Base-by-base conservation (phyloP, 2,888 invertebrate genomes). In the Volucella inanis region DNA sequence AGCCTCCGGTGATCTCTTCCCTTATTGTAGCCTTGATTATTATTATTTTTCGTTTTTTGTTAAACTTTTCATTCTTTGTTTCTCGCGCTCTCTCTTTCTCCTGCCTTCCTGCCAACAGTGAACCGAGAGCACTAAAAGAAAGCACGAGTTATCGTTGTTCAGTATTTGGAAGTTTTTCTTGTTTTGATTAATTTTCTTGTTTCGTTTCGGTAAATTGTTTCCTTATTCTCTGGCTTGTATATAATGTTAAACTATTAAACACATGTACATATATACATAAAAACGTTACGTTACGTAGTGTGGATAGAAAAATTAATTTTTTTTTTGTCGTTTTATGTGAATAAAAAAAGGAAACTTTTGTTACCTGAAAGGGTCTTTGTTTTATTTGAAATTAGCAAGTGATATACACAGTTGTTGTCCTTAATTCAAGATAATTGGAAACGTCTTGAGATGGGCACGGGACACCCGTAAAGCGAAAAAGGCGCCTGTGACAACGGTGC, bases 281-380 rank as follows among this genome's bases (percentile, higher is more conserved):
- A 45, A 64, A 22, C 43, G 12, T 75, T 59, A 49, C 43, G 1
- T 38, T 55, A 31, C 31, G 31, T 31, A 43, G 41, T 70, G 49
- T 52, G 65, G 65, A 71, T 82, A 39, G 45, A 75, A 11, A 71
- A 43, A 55, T 79, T 0, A 6, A 31, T 31, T 31, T 31, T 31
- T 77, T 55, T 49, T 78, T n/a, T n/a, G n/a, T 83, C 74, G 78
- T 78, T 78, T 68, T 74, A 64, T 31, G 70, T 55, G 11, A 68
- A 64, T 18, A 64, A 79, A 74, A 11, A 74, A 12, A 50, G 74
- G 74, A 74, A 78, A 74, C 83, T 78, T 45, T 78, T 83, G 72
- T 70, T 78, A 68, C 68, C 74, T 62, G 54, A 54, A 52, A 47
- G 12, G 43, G 14, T 9, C 11, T 9, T 18, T 14, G 62, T 2